Conservation (phyloP, 2,797 vertebrate genomes). For the Acropternis orthonyx region DNA sequence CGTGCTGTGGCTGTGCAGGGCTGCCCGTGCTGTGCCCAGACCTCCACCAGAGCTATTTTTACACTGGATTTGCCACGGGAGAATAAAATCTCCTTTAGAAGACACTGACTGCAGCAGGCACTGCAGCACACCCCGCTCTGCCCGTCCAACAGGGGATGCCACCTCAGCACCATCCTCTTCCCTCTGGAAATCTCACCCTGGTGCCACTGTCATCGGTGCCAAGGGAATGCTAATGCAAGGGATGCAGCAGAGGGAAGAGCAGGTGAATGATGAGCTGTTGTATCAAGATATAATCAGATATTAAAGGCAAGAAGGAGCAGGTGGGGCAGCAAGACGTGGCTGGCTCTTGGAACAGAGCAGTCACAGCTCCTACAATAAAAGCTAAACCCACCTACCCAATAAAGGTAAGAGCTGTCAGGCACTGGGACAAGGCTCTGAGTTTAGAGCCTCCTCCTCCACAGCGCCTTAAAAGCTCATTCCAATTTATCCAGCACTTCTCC, state of each 20-base stretch:
- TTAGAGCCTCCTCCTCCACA: background rate
- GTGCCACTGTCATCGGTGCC: rapidly evolving
- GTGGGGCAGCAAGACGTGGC: background rate
- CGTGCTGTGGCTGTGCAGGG: background rate
- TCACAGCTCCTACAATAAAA: background rate
- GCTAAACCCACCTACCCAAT: background rate
- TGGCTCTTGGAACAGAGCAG: background rate
- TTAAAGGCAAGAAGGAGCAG: background rate
- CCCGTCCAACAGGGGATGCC: background rate
- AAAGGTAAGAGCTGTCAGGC: background rate
- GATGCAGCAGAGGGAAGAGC: background rate
- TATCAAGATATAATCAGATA: background rate
- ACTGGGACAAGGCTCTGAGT: background rate
- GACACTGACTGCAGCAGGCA: background rate
- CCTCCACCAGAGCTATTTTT: background rate
- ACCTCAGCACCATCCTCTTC: background rate
- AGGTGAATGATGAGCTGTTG: background rate
- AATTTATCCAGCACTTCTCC: constrained; percentile 5
- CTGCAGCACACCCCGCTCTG: background rate
- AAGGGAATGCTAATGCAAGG: background rate
- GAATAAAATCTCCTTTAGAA: background rate
- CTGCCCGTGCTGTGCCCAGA: background rate
- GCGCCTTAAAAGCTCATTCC: background rate
- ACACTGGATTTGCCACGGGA: background rate
- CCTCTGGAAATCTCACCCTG: background rate